Evolutionary conservation across 2,797 vertebrate species (phyloP).

Genomic region (Periophthalmus magnuspinnatus): DNA sequence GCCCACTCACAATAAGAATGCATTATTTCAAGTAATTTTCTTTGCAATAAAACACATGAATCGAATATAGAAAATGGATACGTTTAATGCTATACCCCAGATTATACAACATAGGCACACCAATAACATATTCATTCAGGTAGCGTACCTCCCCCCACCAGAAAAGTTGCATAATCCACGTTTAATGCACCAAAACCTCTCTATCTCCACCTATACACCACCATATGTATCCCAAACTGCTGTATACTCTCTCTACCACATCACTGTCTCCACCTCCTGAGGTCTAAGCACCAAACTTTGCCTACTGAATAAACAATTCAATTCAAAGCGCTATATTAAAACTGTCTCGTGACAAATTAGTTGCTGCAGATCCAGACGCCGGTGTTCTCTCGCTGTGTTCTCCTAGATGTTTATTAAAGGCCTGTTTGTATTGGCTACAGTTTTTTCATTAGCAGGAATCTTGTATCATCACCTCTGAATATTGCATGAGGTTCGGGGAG

Average conservation of each 20-base stretch:
- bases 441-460: constrained; percentile 73
- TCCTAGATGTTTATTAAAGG: constrained; percentile 64
- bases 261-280: neutral
- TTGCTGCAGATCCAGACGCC: neutral
- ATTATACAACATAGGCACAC: no score
- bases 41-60: no score
- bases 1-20: no score
- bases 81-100: no score
- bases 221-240: neutral
- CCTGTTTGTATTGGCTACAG: constrained; percentile 69
- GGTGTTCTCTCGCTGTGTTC: constrained; percentile 32
- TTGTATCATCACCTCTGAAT: constrained; percentile 74
- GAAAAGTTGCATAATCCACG: neutral
- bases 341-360: constrained; percentile 2
- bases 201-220: neutral
- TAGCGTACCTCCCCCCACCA: neutral
- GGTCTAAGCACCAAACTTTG: neutral
- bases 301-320: neutral
- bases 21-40: no score
- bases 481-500: constrained; percentile 72
- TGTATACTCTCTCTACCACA: neutral
- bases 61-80: no score
- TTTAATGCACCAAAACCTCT: neutral
- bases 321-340: neutral
- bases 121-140: no score